phyloP scores from a whole-genome alignment of 2,113 vertebrate species.

The Ictalurus punctatus region DNA sequence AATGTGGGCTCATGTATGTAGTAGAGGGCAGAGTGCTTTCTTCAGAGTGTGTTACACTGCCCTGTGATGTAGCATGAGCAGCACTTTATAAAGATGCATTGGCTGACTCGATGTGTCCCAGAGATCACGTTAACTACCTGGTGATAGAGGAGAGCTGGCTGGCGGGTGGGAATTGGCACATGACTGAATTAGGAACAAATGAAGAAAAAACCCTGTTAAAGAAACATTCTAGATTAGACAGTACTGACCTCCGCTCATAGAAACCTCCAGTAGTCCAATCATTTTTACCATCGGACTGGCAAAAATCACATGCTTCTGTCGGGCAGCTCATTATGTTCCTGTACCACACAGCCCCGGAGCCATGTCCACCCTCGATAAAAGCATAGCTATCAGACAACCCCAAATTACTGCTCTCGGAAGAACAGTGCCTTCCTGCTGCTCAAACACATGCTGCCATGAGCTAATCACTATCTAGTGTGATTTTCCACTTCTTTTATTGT shows the following conservation, averaged over 20 bases:
- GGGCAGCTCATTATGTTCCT: conserved; percentile 1
- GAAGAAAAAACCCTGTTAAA: neutral
- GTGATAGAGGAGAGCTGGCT: neutral
- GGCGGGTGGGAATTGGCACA: neutral
- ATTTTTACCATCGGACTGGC: neutral
- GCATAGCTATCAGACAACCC: conserved; percentile 31
- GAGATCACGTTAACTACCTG: neutral
- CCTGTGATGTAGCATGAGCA: neutral
- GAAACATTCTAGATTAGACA: conserved; percentile 35
- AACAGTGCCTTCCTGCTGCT: conserved; percentile 16
- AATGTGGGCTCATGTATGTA: neutral
- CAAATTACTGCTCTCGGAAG: conserved; percentile 3
- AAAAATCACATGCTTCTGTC: conserved; percentile 54
- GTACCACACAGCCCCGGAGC: neutral
- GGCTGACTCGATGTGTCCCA: neutral
- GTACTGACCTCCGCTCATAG: conserved; percentile 24
- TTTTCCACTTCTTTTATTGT: neutral
- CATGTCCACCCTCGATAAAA: conserved; percentile 47
- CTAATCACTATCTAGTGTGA: neutral
- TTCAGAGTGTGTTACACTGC: neutral
- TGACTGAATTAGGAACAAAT: neutral
- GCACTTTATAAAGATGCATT: neutral
- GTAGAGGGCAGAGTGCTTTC: neutral
- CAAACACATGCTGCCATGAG: neutral
- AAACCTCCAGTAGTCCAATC: neutral